Conservation (phyloP, 2,888 invertebrate genomes). For the Hecatera dysodea region DNA sequence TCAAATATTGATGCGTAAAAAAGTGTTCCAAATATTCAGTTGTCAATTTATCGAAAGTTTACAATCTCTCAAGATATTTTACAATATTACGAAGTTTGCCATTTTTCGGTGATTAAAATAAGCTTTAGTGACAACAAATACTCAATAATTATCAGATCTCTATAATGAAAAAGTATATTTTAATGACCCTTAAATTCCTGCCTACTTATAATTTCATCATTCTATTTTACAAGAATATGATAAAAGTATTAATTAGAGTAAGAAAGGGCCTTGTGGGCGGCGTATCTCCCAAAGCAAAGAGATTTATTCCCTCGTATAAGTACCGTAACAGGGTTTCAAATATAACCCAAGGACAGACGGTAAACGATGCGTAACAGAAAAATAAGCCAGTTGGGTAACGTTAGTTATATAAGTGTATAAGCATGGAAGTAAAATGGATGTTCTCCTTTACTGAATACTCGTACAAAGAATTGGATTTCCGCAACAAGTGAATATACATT, state of each 20-base stretch:
- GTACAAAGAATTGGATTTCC: neutral
- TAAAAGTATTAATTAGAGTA: neutral
- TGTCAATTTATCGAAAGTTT: no score
- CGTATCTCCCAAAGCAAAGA: neutral
- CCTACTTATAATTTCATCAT: neutral
- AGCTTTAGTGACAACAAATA: neutral
- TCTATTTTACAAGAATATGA: neutral
- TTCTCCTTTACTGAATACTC: neutral
- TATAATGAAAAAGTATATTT: neutral
- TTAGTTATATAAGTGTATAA: neutral
- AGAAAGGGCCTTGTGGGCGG: neutral
- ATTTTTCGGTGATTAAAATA: no score
- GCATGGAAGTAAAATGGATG: neutral
- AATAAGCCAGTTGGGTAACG: neutral
- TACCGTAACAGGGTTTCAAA: neutral
- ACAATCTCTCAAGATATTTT: no score
- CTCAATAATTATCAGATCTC: no score
- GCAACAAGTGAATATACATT: constrained; percentile 18
- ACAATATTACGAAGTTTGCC: no score
- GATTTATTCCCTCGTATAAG: neutral
- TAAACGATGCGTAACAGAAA: neutral
- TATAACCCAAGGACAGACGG: neutral
- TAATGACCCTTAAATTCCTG: neutral
- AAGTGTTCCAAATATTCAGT: no score
- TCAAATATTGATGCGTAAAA: no score